Conservation (phyloP, 2,888 invertebrate species). For the Catocala fraxini region DNA sequence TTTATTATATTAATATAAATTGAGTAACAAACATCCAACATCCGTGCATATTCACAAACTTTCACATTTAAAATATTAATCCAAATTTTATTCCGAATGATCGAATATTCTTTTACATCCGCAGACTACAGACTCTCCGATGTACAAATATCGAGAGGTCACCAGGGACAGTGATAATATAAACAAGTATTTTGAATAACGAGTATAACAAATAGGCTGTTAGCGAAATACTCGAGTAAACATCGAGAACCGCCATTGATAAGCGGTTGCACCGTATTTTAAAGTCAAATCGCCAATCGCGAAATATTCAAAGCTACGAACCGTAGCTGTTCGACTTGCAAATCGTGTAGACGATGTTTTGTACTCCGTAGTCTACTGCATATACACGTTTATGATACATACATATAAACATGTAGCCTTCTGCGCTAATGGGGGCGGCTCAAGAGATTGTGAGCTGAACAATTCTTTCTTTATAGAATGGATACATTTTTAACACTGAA, state of each 20-base stretch:
- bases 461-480: conserved; percentile 10
- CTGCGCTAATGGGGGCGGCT: conserved; percentile 6
- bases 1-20: too few species aligned
- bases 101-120: too few species aligned
- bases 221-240: conserved; percentile 46
- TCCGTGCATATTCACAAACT: neutral
- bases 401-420: conserved; percentile 15
- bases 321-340: conserved; percentile 75
- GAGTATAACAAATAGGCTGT: conserved; percentile 53
- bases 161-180: too few species aligned
- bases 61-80: neutral
- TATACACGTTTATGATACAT: conserved; percentile 15
- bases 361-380: conserved; percentile 33
- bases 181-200: conserved; percentile 5
- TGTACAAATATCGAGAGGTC: too few species aligned
- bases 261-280: conserved; percentile 77
- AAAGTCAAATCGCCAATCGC: conserved; percentile 81
- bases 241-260: conserved; percentile 54
- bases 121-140: too few species aligned
- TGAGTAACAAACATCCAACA: too few species aligned
- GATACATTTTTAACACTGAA: too few species aligned
- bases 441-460: conserved; percentile 4
- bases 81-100: too few species aligned
- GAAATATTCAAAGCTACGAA: conserved; percentile 79
- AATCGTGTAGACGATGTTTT: conserved; percentile 60